Base-by-base conservation (phyloP, 2,888 invertebrate genomes). In the Cephus rjabovi region DNA sequence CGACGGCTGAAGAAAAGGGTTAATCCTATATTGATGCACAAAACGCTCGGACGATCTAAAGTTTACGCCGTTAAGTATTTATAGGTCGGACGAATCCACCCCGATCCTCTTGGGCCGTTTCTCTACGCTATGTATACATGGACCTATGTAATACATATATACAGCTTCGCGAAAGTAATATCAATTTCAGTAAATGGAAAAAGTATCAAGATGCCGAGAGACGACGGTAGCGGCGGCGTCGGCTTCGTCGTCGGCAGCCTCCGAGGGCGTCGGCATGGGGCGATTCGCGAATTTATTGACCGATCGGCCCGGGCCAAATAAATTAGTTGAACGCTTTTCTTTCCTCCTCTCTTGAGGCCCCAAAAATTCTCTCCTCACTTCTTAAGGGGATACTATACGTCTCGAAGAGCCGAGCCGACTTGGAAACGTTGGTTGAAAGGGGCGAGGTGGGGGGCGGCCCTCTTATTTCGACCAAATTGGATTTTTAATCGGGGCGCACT, bases 401-500 rank as follows among this genome's bases (percentile, higher is more conserved):
- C 4, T 23, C 9, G 0, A 23, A 30, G 11, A 9, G 71, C 15
- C 9, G 71, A 71, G 35, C 37, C 34, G 34, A 1, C 31, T 35
- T 34, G 34, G n/a, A 12, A 6, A 30, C 74, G 23, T 34, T 3
- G 35, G 12, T 3, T 0, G 35, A 0, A 12, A 11, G 9, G 34
- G 34, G 73, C 3, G 34, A 30, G 0, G 70, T 4, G 74, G 74
- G 23, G 4, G 15, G 34, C 0, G 74, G 70, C 73, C 74, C 75
- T 78, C 75, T 78, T 74, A 71, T 79, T 79, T 79, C 74, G 74
- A 76, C 76, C 74, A 85, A 90, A 90, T 91, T 89, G 90, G 90
- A 90, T 91, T 91, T 90, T 91, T 91, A 91, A 91, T 91, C 91
- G 90, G 88, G 86, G 90, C 86, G 89, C 91, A 91, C 87, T 90